A percentile compares a stretch with the other conserved stretches of the same genome.
These are phyloP conservation scores for Lota lota DNA, from an alignment of 2,113 vertebrate species.

Conservation along the genomic window DNA sequence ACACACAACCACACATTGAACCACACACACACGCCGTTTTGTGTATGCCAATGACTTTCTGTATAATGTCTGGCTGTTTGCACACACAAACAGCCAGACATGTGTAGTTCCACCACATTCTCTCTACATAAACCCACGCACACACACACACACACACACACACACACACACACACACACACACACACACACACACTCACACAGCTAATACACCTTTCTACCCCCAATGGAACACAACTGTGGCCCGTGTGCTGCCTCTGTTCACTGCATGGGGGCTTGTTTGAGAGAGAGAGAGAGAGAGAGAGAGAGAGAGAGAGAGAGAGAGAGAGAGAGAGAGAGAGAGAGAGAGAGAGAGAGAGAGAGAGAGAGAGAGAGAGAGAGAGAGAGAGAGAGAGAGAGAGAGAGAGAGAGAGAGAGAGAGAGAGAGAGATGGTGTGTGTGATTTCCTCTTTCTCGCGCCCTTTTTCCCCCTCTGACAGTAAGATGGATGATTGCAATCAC, in stretches of 20 bases:
- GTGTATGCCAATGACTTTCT: conserved; percentile 63
- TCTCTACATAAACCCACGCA: not conserved
- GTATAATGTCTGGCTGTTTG: conserved; percentile 49
- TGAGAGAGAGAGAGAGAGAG: conserved; percentile 57
- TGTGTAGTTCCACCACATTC: conserved; percentile 50
- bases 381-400: not conserved
- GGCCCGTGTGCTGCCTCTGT: conserved; percentile 42
- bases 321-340: conserved; percentile 20
- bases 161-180: not conserved
- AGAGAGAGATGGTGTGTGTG: conserved; percentile 17
- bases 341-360: conserved; percentile 51
- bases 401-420: too few species aligned
- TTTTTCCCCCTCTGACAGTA: conserved; percentile 69
- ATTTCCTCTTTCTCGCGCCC: conserved; percentile 62
- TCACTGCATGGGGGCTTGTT: conserved; percentile 67
- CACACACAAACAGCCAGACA: conserved; percentile 57
- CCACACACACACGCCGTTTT: not conserved
- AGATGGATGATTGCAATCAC: conserved; percentile 80
- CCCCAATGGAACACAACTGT: conserved; percentile 27
- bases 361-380: not conserved
- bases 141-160: conserved; percentile 1
- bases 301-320: conserved; percentile 51
- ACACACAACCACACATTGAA: conserved; percentile 27
- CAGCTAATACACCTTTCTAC: not conserved
- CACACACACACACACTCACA: not conserved